Conservation (phyloP, 2,888 invertebrate species). For the Abrostola tripartita region DNA sequence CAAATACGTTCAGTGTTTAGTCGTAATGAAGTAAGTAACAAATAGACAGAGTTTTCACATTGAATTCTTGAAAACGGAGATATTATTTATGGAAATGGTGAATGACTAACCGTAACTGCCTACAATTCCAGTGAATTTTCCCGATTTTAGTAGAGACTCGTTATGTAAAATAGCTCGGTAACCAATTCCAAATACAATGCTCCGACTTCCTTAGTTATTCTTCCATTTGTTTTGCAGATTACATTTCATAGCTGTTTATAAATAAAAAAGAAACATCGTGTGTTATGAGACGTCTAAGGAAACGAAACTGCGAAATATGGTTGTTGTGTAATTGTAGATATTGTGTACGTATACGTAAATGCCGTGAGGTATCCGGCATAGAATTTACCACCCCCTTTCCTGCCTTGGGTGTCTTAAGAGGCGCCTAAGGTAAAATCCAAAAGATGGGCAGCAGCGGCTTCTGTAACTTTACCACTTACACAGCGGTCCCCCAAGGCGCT, state of each 20-base stretch:
- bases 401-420: too few relatives aligned
- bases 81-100: too few relatives aligned
- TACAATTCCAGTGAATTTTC: background rate
- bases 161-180: background rate
- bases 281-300: background rate
- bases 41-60: too few relatives aligned
- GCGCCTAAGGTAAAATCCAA: too few relatives aligned
- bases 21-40: too few relatives aligned
- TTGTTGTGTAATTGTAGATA: conserved; percentile 1
- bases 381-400: too few relatives aligned
- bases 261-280: conserved; percentile 6
- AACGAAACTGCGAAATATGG: background rate
- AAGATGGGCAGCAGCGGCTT: too few relatives aligned
- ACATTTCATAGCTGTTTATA: conserved; percentile 21
- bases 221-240: conserved; percentile 15
- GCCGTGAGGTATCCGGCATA: too few relatives aligned
- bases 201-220: conserved; percentile 20
- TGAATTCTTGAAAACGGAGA: too few relatives aligned
- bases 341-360: background rate
- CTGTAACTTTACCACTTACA: too few relatives aligned
- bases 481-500: too few relatives aligned
- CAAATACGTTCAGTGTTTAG: too few relatives aligned
- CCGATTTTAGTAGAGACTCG: background rate
- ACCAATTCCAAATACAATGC: conserved; percentile 11
- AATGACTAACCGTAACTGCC: background rate